Evolutionary conservation across 2,113 vertebrate species (phyloP).

Genomic region (Nannospalax galili): DNA sequence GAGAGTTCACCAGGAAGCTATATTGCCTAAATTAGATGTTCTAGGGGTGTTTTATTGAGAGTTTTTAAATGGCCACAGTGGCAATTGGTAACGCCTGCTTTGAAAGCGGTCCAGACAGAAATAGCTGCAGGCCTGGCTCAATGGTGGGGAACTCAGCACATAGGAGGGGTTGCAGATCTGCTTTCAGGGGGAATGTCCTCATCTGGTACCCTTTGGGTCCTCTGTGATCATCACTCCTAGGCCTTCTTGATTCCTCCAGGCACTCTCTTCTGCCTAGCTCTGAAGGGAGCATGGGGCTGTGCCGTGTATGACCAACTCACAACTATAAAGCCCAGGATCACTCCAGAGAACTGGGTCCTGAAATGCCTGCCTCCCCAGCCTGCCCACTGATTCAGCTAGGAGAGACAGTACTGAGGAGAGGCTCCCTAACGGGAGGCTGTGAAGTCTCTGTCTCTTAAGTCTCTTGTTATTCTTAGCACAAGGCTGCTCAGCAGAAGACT

Average conservation of each 20-base stretch:
- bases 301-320: neutral
- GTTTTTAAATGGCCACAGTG: slow-evolving; percentile 78
- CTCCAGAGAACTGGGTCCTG: slow-evolving; percentile 20
- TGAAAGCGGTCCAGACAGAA: slow-evolving; percentile 75
- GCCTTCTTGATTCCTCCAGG: slow-evolving; percentile 28
- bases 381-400: neutral
- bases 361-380: neutral
- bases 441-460: neutral
- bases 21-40: slow-evolving; percentile 79
- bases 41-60: slow-evolving; percentile 75
- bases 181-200: slow-evolving; percentile 3
- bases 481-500: neutral
- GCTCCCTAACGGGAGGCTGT: neutral
- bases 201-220: neutral
- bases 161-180: slow-evolving; percentile 43
- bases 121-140: slow-evolving; percentile 63
- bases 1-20: slow-evolving; percentile 76
- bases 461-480: neutral
- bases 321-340: neutral
- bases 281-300: neutral
- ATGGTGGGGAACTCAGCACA: slow-evolving; percentile 20
- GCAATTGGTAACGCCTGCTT: slow-evolving; percentile 75
- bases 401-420: slow-evolving; percentile 33
- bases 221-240: slow-evolving; percentile 7
- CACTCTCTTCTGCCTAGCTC: neutral